Evolutionary conservation across 2,797 vertebrate species (phyloP), one percentile per base, ranked within the genome.

Genomic region (Borostomias antarcticus): DNA sequence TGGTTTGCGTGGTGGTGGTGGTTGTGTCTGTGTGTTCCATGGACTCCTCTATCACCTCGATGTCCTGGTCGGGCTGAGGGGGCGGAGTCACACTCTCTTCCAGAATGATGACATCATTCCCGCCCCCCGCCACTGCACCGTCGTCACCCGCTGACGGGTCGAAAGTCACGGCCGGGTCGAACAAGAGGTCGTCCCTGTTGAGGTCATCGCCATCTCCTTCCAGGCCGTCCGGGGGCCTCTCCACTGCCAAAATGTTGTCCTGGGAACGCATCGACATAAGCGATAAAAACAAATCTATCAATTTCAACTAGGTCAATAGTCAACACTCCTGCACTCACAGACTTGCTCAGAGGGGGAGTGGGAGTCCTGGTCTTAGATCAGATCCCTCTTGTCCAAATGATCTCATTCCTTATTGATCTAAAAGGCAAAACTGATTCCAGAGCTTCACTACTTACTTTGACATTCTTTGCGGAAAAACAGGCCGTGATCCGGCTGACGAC

Each of bases 171-270:
- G 17, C 15, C 40, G 40, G 30, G 53, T 80, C 75, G 0, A 68
- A 28, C 58, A 75, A 65, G 37, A 74, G 30, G 15, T 82, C 62
- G 2, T 64, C 75, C 50, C 68, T 47, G 32, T 53, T 68, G 29
- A 77, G 64, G 19, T 75, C 73, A 10, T 73, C 60, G 17, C 19
- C 5, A 13, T 82, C 72, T 54, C 81, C 75, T 51, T 75, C 80
- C 10, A 58, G 62, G 33, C 74, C 54, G 33, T 82, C 71, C n/a
- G 83, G 89, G 43, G 84, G 82, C 80, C 83, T 86, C 83, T 94
- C 92, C 64, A 88, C 84, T 57, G 77, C 76, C 66, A 86, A 75
- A 47, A 82, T 82, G 72, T 76, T 81, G 62, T 89, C 89, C 97
- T 97, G 86, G 70, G 88, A 76, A 79, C 90, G 37, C 15, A 87